These are phyloP conservation scores for Mastacembelus armatus DNA, from an alignment of 2,797 vertebrate genomes.

Conservation along the genomic window DNA sequence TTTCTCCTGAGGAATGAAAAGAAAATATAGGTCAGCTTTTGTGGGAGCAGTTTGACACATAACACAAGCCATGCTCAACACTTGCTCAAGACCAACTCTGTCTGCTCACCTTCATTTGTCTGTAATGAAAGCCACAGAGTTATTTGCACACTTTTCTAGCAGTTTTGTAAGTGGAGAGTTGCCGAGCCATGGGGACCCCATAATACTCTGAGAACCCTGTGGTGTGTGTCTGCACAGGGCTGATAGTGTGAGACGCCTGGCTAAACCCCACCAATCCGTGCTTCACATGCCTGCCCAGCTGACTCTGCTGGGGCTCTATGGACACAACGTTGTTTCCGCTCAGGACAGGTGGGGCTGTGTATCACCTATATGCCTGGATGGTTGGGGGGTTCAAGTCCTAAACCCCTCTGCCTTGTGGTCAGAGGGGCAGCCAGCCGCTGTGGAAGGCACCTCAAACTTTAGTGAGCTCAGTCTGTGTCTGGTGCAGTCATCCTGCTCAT, in stretches of 20 bases:
- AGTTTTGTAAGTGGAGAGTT: slow-evolving; percentile 68
- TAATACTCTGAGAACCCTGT: slow-evolving; percentile 67
- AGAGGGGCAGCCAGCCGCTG: slow-evolving; percentile 14
- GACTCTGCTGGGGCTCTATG: slow-evolving; percentile 45
- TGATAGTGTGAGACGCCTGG: slow-evolving; percentile 77
- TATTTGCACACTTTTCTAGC: slow-evolving; percentile 74
- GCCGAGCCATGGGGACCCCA: slow-evolving; percentile 62
- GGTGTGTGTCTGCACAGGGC: slow-evolving; percentile 71
- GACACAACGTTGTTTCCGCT: slow-evolving; percentile 62
- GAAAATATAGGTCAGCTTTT: slow-evolving; percentile 81
- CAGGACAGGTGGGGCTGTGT: slow-evolving; percentile 55
- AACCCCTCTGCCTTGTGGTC: slow-evolving; percentile 31
- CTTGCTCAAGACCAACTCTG: slow-evolving; percentile 67
- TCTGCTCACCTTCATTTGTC: slow-evolving; percentile 67
- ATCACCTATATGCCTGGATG: slow-evolving; percentile 47
- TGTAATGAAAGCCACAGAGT: slow-evolving; percentile 65
- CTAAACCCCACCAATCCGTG: slow-evolving; percentile 66
- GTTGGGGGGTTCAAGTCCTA: slow-evolving; percentile 14
- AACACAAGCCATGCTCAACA: slow-evolving; percentile 73
- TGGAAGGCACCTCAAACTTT: slow-evolving; percentile 21
- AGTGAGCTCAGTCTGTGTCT: slow-evolving; percentile 18
- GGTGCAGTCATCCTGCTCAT: slow-evolving; percentile 42
- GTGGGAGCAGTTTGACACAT: slow-evolving; percentile 78
- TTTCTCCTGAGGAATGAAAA: slow-evolving; percentile 55
- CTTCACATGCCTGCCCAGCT: slow-evolving; percentile 57